A percentile compares a stretch with the other conserved stretches of the same genome.
Evolutionary conservation across 2,113 vertebrate species (phyloP).

Genomic region (Psettodes erumei): DNA sequence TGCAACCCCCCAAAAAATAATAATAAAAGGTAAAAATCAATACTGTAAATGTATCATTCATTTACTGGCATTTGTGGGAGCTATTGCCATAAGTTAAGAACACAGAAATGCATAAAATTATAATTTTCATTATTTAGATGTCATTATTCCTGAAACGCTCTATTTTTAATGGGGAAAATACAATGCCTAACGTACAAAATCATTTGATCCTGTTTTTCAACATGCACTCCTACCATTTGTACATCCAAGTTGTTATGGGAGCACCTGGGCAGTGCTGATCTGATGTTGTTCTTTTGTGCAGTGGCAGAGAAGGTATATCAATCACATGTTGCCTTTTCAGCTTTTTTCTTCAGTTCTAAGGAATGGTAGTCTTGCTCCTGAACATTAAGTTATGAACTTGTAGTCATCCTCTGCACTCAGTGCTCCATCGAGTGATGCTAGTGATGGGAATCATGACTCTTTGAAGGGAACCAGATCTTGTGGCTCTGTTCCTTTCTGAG

Average conservation of each 20-base stretch:
- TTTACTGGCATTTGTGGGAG: neutral
- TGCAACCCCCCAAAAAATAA: neutral
- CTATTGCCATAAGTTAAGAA: neutral
- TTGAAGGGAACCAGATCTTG: neutral
- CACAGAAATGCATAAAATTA: neutral
- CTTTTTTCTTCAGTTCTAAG: neutral
- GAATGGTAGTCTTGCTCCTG: neutral
- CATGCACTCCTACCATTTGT: neutral
- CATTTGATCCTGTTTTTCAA: neutral
- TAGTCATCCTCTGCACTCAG: conserved; percentile 9
- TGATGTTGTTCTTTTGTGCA: conserved; percentile 1
- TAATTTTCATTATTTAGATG: neutral
- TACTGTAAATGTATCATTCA: neutral
- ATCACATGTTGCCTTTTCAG: neutral
- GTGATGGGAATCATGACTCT: neutral
- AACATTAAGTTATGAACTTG: neutral
- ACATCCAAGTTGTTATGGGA: neutral
- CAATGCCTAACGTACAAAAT: neutral
- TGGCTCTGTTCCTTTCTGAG: neutral
- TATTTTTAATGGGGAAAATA: neutral
- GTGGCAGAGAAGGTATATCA: conserved; percentile 1
- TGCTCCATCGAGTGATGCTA: neutral
- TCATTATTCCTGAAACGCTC: neutral
- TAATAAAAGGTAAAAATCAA: neutral
- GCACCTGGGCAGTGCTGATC: conserved; percentile 1